Percentiles rank a stretch among this genome's conserved stretches.
These are phyloP conservation scores for Nasonia longicornis DNA, from an alignment of 1,140 invertebrate species.

Conservation along the genomic window DNA sequence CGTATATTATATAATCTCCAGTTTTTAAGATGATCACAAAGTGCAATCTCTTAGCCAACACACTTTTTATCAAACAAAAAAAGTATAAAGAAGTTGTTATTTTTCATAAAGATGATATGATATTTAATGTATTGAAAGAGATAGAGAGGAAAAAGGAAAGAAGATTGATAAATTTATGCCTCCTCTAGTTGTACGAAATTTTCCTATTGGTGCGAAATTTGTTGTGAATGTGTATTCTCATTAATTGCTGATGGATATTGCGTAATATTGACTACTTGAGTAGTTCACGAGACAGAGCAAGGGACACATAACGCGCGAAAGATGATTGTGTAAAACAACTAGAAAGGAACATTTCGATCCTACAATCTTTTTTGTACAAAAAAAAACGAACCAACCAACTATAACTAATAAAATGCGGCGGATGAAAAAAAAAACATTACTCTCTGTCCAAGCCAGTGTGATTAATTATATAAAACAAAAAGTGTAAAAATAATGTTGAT, in stretches of 20 bases:
- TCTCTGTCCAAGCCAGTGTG: constrained; percentile 43
- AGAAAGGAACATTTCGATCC: constrained; percentile 28
- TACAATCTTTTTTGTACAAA: constrained; percentile 40
- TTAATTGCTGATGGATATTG: constrained; percentile 17
- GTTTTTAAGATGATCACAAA: constrained; percentile 69
- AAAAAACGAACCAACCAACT: constrained; percentile 25
- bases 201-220: constrained; percentile 62
- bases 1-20: constrained; percentile 59
- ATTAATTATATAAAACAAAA: constrained; percentile 35
- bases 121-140: constrained; percentile 60
- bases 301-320: not conserved
- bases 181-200: constrained; percentile 64
- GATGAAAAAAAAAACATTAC: constrained; percentile 30
- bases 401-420: constrained; percentile 20
- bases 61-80: constrained; percentile 66
- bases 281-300: not conserved
- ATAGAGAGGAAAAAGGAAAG: constrained; percentile 35
- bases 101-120: constrained; percentile 67
- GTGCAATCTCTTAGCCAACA: constrained; percentile 69
- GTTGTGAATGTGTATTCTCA: constrained; percentile 46
- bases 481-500: constrained; percentile 35
- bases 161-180: constrained; percentile 55
- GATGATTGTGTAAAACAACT: not conserved
- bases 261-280: constrained; percentile 5
- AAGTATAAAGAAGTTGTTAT: constrained; percentile 69